Evolutionary conservation across 2,888 invertebrate species (phyloP), one percentile per base, ranked within the genome.

Genomic region (Apodemia duryi): DNA sequence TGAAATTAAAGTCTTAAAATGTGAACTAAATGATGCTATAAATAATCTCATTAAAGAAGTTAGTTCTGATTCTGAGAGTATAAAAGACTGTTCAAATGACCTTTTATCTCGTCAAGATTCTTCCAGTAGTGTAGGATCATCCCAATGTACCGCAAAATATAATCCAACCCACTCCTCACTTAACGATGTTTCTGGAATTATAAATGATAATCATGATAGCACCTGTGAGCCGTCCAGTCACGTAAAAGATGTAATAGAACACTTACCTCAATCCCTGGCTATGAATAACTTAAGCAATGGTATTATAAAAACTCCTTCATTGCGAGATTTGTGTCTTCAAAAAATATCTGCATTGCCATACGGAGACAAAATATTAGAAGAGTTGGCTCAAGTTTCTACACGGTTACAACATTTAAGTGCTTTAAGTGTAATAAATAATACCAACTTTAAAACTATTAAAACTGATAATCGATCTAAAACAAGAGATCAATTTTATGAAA

Each of bases 141-240:
- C 95, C 68, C 93, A 95, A 74, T 95, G 95, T 80, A 96, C 96
- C 43, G 95, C 94, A 68, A 94, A 94, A 79, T 95, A 95, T 77
- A 94, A 94, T 74, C 93, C 94, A 51, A 86, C 86, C 67, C 88
- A 85, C 76, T 93, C 94, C 63, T 94, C 94, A 71, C 84, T 94
- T 62, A 92, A 91, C 74, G 94, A 95, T 78, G 90, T 94, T 63
- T 87, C 92, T 75, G 93, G 93, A 73, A 84, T 93, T 72, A 76
- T 92, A 80, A 91, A 92, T 76, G 92, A 93, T 71, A 75, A 61
- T 43, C 29, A 64, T 67, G 75, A 71, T 66, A 79, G 81, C 70
- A 75, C 72, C 66, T 71, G 68, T 65, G 68, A 70, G 68, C 72
- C 72, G 65, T 57, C 77, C 66, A 76, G 87, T 72, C 84, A 87